phyloP scores from a whole-genome alignment of 2,113 vertebrate species.

The Hyperoodon ampullatus region DNA sequence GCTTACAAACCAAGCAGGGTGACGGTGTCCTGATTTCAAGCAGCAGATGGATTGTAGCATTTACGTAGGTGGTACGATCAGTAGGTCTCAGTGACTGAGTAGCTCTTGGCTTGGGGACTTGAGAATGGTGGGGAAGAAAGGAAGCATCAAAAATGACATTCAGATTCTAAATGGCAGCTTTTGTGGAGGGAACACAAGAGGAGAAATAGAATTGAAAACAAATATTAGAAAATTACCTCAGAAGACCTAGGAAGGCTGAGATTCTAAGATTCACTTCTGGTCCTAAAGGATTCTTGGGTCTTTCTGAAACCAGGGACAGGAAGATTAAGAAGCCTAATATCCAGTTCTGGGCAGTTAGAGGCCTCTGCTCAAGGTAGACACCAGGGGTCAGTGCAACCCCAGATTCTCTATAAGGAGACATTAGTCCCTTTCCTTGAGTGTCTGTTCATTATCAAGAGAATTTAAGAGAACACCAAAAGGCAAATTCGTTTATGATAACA shows the following conservation, averaged over 20 bases:
- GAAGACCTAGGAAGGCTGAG: neutral
- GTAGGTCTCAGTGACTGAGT: neutral
- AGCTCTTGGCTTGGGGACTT: neutral
- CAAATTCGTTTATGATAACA: slow-evolving; percentile 73
- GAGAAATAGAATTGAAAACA: neutral
- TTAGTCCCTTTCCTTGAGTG: neutral
- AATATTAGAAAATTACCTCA: neutral
- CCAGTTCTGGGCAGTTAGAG: fast-evolving
- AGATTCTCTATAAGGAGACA: neutral
- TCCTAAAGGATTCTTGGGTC: neutral
- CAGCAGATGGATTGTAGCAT: neutral
- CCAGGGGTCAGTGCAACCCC: slow-evolving; percentile 72
- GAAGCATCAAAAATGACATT: neutral
- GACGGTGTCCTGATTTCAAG: neutral
- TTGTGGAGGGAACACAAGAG: neutral
- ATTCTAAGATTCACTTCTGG: neutral
- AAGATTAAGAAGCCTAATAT: fast-evolving
- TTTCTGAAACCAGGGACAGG: neutral
- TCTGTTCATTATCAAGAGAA: slow-evolving; percentile 69
- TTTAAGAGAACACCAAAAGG: slow-evolving; percentile 66
- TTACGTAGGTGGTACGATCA: neutral
- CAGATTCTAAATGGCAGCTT: neutral
- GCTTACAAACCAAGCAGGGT: neutral
- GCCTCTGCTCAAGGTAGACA: slow-evolving; percentile 43
- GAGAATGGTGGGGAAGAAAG: neutral